phyloP scores from a whole-genome alignment of 2,113 vertebrate species.

The Perognathus longimembris region DNA sequence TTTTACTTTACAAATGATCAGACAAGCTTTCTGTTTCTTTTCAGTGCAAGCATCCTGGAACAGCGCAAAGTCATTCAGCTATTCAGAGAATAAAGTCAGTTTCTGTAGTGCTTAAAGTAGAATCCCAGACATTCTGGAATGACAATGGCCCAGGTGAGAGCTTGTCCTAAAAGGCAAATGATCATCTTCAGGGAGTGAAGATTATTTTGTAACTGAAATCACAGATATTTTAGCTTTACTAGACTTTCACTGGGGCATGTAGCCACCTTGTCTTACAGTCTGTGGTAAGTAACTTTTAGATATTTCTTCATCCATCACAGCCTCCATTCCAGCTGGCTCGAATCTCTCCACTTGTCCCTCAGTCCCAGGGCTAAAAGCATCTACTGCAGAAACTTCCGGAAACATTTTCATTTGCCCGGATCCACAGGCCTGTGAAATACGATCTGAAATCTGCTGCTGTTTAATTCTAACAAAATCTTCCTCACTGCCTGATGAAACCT shows the following conservation, averaged over 20 bases:
- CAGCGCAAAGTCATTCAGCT: conserved; percentile 63
- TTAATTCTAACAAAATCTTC: conserved; percentile 80
- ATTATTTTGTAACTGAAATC: conserved; percentile 49
- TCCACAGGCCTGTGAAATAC: conserved; percentile 77
- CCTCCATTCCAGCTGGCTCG: conserved; percentile 69
- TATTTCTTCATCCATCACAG: conserved; percentile 78
- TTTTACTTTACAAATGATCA: conserved; percentile 47
- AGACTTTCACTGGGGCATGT: conserved; percentile 92
- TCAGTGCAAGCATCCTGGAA: conserved; percentile 74
- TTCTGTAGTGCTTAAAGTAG: conserved; percentile 78
- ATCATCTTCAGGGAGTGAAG: conserved; percentile 61
- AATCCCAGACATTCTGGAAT: conserved; percentile 58
- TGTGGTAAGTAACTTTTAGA: conserved; percentile 93
- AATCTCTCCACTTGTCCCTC: conserved; percentile 76
- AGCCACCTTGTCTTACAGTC: conserved; percentile 90
- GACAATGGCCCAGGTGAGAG: conserved; percentile 24
- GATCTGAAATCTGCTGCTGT: conserved; percentile 84
- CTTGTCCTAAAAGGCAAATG: conserved; percentile 55
- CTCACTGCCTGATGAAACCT: conserved; percentile 71
- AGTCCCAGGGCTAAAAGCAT: conserved; percentile 67
- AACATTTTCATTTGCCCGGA: conserved; percentile 85
- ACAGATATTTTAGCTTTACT: conserved; percentile 73
- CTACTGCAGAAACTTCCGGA: conserved; percentile 74
- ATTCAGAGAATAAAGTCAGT: conserved; percentile 64
- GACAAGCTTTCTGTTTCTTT: conserved; percentile 46